These are phyloP conservation scores for Noctua fimbriata DNA, from an alignment of 2,888 invertebrate genomes.

Conservation along the genomic window DNA sequence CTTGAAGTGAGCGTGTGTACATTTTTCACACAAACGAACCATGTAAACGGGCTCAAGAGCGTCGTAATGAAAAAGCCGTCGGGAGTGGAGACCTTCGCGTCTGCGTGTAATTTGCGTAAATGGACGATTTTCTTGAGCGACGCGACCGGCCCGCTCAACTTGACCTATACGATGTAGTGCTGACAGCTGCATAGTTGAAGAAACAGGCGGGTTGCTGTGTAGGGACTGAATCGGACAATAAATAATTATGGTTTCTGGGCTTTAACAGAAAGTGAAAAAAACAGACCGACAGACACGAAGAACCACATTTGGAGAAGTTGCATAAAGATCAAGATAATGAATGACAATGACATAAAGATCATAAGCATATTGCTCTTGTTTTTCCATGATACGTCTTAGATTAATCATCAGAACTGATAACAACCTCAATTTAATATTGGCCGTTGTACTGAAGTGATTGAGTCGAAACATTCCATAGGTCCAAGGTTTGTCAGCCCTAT, in stretches of 20 bases:
- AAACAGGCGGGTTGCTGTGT: no score
- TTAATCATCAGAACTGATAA: not conserved
- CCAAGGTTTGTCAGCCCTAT: slow-evolving; percentile 45
- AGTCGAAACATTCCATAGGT: not conserved
- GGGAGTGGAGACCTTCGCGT: slow-evolving; percentile 62
- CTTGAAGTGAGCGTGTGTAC: slow-evolving; percentile 21
- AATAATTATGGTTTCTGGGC: not conserved
- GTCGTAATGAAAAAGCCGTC: slow-evolving; percentile 52
- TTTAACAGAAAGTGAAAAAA: not conserved
- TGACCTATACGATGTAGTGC: slow-evolving; percentile 79
- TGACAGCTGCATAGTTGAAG: slow-evolving; percentile 22
- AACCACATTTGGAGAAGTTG: not conserved
- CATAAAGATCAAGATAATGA: not conserved
- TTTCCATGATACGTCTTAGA: not conserved
- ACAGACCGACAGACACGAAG: not conserved
- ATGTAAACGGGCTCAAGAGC: slow-evolving; percentile 62
- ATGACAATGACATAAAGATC: not conserved
- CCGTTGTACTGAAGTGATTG: not conserved
- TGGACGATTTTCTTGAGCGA: slow-evolving; percentile 72
- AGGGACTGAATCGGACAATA: not conserved
- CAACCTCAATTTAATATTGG: not conserved
- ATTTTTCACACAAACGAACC: slow-evolving; percentile 56
- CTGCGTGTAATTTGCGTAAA: slow-evolving; percentile 75
- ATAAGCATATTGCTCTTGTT: not conserved
- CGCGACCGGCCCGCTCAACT: slow-evolving; percentile 77